A percentile compares a stretch with the other conserved stretches of the same genome.
These are phyloP conservation scores for Urocyon cinereoargenteus DNA, from an alignment of 2,797 vertebrate genomes.

Conservation along the genomic window DNA sequence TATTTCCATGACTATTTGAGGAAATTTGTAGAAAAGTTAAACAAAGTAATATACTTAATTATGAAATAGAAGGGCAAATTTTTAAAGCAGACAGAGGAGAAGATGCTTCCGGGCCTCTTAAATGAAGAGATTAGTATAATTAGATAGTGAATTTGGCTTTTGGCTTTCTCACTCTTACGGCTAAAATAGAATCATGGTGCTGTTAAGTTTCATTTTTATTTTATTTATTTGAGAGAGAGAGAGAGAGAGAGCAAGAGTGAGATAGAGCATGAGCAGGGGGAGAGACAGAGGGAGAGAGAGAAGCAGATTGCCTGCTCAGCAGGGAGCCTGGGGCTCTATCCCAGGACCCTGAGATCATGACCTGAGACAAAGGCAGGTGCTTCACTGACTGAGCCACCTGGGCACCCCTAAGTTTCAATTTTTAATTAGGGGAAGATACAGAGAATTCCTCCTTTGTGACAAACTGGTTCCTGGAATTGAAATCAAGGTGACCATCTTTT, in stretches of 20 bases:
- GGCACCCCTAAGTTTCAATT: neutral
- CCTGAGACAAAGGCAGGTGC: neutral
- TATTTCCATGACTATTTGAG: neutral
- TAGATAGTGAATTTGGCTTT: neutral
- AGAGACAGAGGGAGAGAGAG: neutral
- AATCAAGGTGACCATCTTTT: neutral
- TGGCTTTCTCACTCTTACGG: neutral
- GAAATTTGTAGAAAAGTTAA: neutral
- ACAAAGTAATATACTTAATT: neutral
- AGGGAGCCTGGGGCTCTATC: too few relatives aligned
- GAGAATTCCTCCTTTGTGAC: neutral
- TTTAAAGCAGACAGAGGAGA: neutral
- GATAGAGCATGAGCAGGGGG: neutral
- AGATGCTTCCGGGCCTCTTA: neutral
- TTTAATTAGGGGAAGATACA: neutral
- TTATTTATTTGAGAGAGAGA: neutral
- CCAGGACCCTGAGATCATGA: neutral
- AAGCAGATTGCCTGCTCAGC: too few relatives aligned
- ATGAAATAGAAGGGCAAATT: conserved; percentile 1
- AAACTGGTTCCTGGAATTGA: neutral
- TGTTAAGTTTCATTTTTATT: neutral
- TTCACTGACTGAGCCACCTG: neutral
- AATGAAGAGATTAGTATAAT: neutral
- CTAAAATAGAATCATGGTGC: neutral
- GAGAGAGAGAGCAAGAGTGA: neutral